These are phyloP conservation scores for Rotaria socialis DNA, from an alignment of 2,888 invertebrate genomes.

Conservation along the genomic window DNA sequence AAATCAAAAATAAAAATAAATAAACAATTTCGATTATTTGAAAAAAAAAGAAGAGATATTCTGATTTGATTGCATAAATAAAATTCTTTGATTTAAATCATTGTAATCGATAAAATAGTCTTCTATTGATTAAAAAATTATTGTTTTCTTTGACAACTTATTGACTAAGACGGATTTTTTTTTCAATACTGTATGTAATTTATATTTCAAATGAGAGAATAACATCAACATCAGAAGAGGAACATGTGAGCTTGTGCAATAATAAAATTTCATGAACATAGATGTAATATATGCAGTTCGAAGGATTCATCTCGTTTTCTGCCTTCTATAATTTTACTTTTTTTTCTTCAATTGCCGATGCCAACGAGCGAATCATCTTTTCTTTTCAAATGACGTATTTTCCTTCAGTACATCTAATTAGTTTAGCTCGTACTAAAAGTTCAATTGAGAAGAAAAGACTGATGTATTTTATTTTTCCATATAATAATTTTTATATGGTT, in stretches of 20 bases:
- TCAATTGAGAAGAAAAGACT: background rate
- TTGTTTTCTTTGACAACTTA: background rate
- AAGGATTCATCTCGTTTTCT: background rate
- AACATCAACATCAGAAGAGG: background rate
- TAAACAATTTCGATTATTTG: too few relatives aligned
- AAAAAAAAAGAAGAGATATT: too few relatives aligned
- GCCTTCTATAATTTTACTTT: background rate
- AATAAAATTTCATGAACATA: constrained; percentile 14
- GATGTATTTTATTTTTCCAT: background rate
- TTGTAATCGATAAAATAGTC: background rate
- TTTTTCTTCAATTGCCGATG: background rate
- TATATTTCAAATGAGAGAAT: constrained; percentile 9
- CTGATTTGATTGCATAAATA: background rate
- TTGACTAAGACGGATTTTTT: background rate
- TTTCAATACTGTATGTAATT: background rate
- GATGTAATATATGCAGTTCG: background rate
- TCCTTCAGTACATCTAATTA: background rate
- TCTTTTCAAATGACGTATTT: background rate
- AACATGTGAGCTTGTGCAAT: background rate
- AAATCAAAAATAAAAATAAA: too few relatives aligned
- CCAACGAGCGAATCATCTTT: background rate
- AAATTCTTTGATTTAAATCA: background rate
- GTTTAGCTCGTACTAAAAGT: background rate
- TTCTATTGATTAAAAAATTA: background rate
- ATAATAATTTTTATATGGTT: background rate